Evolutionary conservation across 2,113 vertebrate species (phyloP).

Genomic region (Scomber colias): DNA sequence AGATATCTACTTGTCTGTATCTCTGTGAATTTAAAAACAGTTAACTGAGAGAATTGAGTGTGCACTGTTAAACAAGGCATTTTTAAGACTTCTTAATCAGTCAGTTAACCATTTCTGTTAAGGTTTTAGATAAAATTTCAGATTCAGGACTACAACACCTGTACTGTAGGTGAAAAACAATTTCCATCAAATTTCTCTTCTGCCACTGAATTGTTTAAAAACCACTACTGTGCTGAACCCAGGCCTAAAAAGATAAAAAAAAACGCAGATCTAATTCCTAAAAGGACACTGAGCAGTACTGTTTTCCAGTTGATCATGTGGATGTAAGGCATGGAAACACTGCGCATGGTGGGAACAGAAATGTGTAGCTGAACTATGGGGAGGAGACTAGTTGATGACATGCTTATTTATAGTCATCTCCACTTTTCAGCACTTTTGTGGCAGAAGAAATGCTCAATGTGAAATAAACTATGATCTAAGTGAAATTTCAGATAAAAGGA

Average conservation of each 20-base stretch:
- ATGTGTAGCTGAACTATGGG: not conserved
- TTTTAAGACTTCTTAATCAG: not conserved
- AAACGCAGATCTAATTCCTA: conserved; percentile 5
- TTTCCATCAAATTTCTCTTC: conserved; percentile 4
- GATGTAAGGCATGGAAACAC: conserved; percentile 4
- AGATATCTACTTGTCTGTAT: not conserved
- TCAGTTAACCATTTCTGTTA: not conserved
- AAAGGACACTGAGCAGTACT: conserved; percentile 1
- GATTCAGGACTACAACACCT: not conserved
- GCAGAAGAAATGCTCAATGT: conserved; percentile 16
- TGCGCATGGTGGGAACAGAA: not conserved
- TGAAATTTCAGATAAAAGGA: conserved; percentile 3
- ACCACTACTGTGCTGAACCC: not conserved
- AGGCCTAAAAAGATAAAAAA: not conserved
- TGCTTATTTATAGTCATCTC: not conserved
- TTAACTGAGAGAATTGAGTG: not conserved
- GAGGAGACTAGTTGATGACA: not conserved
- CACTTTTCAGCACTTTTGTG: conserved; percentile 1
- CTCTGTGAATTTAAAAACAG: not conserved
- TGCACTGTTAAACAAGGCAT: not conserved
- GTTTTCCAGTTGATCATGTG: not conserved
- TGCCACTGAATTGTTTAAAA: not conserved
- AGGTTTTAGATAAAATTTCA: conserved; percentile 1
- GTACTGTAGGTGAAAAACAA: not conserved
- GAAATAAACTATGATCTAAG: conserved; percentile 11